These are phyloP conservation scores for Cynopterus sphinx DNA, from an alignment of 2,797 vertebrate species.

Conservation along the genomic window DNA sequence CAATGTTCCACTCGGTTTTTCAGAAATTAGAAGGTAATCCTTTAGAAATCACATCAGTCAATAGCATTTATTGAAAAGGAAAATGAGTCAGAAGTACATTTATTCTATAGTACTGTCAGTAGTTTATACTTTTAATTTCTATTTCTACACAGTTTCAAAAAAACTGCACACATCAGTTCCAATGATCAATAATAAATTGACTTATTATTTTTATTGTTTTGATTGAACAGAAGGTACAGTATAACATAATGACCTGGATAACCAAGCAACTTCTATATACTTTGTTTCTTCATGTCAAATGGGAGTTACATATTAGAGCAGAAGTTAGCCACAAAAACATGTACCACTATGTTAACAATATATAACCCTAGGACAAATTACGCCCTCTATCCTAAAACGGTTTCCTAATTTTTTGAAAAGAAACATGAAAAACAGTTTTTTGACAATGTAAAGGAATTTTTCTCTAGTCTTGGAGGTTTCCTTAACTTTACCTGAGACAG, in stretches of 20 bases:
- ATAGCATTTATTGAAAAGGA: not conserved
- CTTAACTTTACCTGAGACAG: constrained; percentile 49
- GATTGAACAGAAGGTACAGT: not conserved
- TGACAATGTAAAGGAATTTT: not conserved
- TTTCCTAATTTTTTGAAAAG: not conserved
- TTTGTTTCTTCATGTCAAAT: not conserved
- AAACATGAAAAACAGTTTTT: not conserved
- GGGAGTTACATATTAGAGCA: not conserved
- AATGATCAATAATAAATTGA: not conserved
- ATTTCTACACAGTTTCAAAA: not conserved
- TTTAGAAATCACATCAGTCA: not conserved
- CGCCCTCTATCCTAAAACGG: not conserved
- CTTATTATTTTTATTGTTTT: not conserved
- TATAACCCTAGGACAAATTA: not conserved
- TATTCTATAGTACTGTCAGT: not conserved
- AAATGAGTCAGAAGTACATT: not conserved
- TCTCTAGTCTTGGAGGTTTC: not conserved
- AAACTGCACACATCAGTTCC: not conserved
- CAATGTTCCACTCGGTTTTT: not conserved
- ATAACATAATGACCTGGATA: not conserved
- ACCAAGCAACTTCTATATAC: not conserved
- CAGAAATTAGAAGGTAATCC: not conserved
- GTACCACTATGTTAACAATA: not conserved
- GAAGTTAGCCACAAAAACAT: not conserved
- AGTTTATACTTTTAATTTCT: not conserved